Evolutionary conservation across 2,113 vertebrate species (phyloP).

Genomic region (Macheiramphus alcinus): DNA sequence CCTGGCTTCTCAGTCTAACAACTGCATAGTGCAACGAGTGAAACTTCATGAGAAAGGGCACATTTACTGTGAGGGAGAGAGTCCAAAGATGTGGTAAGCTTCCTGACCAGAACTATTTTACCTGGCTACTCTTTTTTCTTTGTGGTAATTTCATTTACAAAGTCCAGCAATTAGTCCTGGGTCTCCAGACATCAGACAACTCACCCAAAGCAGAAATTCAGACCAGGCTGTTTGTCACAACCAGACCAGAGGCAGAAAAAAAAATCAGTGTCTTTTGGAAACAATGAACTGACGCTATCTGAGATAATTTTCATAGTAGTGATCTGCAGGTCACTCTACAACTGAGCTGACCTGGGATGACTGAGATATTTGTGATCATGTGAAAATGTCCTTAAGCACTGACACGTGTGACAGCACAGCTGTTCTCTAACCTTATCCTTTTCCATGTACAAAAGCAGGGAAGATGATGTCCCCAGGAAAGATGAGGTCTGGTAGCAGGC

Average conservation of each 20-base stretch:
- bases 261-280: background rate
- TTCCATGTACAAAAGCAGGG: background rate
- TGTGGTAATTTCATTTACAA: background rate
- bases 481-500: background rate
- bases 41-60: background rate
- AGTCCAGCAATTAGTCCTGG: background rate
- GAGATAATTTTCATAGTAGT: background rate
- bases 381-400: background rate
- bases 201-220: background rate
- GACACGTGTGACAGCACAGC: background rate
- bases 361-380: background rate
- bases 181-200: fast-evolving
- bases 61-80: background rate
- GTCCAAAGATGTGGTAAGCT: background rate
- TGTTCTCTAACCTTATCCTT: background rate
- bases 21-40: fast-evolving
- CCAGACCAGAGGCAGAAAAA: background rate
- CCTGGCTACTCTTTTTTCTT: fast-evolving
- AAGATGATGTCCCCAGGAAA: background rate
- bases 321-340: background rate
- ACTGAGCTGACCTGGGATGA: background rate
- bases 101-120: background rate
- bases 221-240: background rate
- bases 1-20: background rate
- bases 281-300: background rate